These are phyloP conservation scores for Cossypha niveicapilla DNA, from an alignment of 2,797 vertebrate genomes.

Conservation along the genomic window DNA sequence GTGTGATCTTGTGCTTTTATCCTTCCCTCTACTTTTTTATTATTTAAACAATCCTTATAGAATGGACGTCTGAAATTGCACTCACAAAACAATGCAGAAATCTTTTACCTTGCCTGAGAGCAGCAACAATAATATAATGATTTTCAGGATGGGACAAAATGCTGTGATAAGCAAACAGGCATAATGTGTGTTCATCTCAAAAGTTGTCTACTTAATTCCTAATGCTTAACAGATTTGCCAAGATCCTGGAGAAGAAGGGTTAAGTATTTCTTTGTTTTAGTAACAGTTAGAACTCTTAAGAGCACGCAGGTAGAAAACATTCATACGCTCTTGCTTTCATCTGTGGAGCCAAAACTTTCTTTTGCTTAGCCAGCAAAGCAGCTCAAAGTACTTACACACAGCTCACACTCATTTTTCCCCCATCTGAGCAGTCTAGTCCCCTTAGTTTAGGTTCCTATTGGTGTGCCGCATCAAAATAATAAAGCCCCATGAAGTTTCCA, in stretches of 20 bases:
- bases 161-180: background rate
- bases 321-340: background rate
- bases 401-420: background rate
- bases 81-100: background rate
- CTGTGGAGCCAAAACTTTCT: background rate
- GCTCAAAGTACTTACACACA: background rate
- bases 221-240: background rate
- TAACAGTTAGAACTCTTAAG: background rate
- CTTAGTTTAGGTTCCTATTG: background rate
- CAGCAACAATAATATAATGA: background rate
- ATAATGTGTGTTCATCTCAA: background rate
- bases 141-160: background rate
- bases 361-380: background rate
- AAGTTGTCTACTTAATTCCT: background rate
- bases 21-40: background rate
- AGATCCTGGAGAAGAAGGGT: background rate
- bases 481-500: background rate
- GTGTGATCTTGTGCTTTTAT: background rate
- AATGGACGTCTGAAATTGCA: background rate
- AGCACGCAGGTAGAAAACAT: background rate
- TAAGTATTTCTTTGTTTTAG: background rate
- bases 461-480: background rate
- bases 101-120: background rate
- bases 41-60: background rate
- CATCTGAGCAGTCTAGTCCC: background rate